Evolutionary conservation across 2,888 invertebrate genomes (phyloP), one percentile per base, ranked within the genome.

Genomic region (Alentia gelatinosa): DNA sequence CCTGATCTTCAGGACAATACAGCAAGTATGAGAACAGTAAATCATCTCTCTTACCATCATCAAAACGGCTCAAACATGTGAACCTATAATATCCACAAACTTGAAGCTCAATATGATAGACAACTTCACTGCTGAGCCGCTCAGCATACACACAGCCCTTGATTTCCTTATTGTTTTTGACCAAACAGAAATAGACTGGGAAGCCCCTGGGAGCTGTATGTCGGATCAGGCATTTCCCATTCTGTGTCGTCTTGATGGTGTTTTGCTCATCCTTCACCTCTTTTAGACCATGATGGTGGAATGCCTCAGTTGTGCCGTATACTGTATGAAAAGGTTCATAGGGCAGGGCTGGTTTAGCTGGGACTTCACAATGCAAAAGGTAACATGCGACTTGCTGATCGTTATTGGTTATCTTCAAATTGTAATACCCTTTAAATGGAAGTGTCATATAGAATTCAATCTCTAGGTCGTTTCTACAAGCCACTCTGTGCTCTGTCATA

Each of bases 21-120:
- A 86, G 23, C 26, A 86, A 30, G 30, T 86, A 86, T 1, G 86
- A 86, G 47, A 86, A 86, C 3, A 86, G 50, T 26, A 86, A 86
- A 5, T 30, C 42, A 47, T 86, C 47, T 12, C n/a, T 33, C 42
- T 47, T 33, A 30, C 86, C 47, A 47, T 47, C 47, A n/a, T 86
- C 86, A 47, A 35, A 50, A 1, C 30, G 7, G 47, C 50, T 42
- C 86, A 42, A 86, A 50, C 86, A 86, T 33, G 86, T 86, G 86
- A 86, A 86, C 30, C 86, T 42, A 30, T 50, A 47, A 23, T 86
- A 86, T 1, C 86, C 86, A 3, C 7, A 9, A 5, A 47, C n/a
- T 4, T 42, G 30, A 0, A 86, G 47, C 15, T 86, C 47, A 26
- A 86, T 86, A 30, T 86, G 86, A 19, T 86, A 86, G 26, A 35